A percentile compares a stretch with the other conserved stretches of the same genome.
phyloP scores from a whole-genome alignment of 2,888 invertebrate genomes.

The Carterocephalus palaemon region DNA sequence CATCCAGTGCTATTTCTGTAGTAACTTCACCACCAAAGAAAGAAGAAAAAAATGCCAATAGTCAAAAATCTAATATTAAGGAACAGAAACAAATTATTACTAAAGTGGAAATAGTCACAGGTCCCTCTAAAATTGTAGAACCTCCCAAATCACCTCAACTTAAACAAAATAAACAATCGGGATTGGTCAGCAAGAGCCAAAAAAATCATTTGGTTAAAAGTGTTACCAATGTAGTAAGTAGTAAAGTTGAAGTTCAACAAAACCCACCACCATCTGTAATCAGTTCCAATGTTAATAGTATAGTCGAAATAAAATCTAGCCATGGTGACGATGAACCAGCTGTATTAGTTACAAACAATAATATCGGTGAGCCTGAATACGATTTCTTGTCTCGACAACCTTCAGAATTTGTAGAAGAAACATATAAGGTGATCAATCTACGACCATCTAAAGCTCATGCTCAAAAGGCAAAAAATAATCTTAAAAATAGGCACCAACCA shows the following conservation, averaged over 20 bases:
- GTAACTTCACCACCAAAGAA: constrained; percentile 67
- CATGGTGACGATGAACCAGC: constrained; percentile 77
- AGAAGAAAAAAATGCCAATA: constrained; percentile 58
- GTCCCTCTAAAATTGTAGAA: constrained; percentile 71
- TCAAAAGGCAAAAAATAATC: constrained; percentile 66
- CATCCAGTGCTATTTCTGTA: constrained; percentile 65
- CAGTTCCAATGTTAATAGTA: constrained; percentile 73
- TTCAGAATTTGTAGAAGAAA: constrained; percentile 90
- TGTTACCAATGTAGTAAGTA: constrained; percentile 62
- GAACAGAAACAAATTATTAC: constrained; percentile 71
- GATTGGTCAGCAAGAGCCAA: constrained; percentile 50
- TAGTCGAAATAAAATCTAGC: constrained; percentile 76
- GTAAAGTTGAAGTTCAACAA: constrained; percentile 74
- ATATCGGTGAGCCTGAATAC: constrained; percentile 89
- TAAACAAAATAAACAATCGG: constrained; percentile 52
- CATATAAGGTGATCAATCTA: constrained; percentile 89
- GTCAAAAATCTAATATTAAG: constrained; percentile 67
- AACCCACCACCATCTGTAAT: constrained; percentile 51
- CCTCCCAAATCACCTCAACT: constrained; percentile 47
- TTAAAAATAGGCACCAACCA: constrained; percentile 65
- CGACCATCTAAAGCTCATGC: constrained; percentile 81
- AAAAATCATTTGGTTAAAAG: constrained; percentile 59
- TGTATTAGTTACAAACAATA: constrained; percentile 82
- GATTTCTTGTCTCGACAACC: constrained; percentile 91
- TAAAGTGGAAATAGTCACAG: constrained; percentile 78